Base-by-base conservation (phyloP, 2,888 invertebrate species). In the Hanleya hanleyi region DNA sequence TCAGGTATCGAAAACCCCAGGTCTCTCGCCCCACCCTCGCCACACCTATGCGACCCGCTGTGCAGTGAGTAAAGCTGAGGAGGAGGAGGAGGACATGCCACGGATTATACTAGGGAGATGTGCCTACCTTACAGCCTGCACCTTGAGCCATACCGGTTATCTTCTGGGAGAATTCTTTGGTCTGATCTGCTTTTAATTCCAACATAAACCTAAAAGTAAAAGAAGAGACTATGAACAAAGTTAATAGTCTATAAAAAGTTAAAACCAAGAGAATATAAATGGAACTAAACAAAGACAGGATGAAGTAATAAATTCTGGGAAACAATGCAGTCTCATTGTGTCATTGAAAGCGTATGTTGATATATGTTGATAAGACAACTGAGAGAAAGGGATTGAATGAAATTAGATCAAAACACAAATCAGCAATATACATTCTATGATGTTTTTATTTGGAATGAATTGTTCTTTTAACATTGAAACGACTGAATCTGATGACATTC, bases 181-280 rank as follows among this genome's bases (percentile, higher is more conserved):
- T 81, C 51, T 86, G 82, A 38, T 88, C 86, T 50, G 81, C 76
- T 64, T 85, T 86, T 68, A 89, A 69, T 71, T 88, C 87, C 51
- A 89, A 67, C 87, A 89, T 88, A 70, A 87, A 88, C 67, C 88
- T 88, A 76, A 41, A 70, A 74, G 35, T 65, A 29, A 69, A 66
- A 35, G 18, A 41, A 41, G 9, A 41, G 9, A 18, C 9, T 12
- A 9, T 41, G 9, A 18, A 41, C 41, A 41, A 41, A 41, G 41
- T 41, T 41, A 18, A 12, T 12, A 18, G 18, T 12, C 41, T 41
- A 18, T 41, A 41, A 41, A 41, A 41, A 41, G 18, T 41, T 18
- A 18, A 41, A n/a, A 47, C 47, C 47, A 47, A 12, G 41, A 18
- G 49, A 29, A 36, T 65, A 33, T 1, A 67, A 22, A 12, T 41